These are phyloP conservation scores for Caenorhabditis virilis DNA, from an alignment of 2,888 invertebrate species.

Conservation along the genomic window DNA sequence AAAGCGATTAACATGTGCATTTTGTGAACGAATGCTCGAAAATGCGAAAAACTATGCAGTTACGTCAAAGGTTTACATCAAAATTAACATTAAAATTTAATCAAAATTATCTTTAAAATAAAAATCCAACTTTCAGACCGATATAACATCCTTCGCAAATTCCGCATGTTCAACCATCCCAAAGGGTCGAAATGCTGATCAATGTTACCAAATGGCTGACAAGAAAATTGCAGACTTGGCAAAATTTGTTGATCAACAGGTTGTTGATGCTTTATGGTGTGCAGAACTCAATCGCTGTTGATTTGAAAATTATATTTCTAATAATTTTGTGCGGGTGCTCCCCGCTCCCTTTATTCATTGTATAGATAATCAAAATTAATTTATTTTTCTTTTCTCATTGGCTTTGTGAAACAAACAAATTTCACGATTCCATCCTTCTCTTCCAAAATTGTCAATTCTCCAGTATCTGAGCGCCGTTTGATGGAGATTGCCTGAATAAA, in stretches of 20 bases:
- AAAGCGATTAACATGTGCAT: slow-evolving; percentile 57
- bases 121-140: slow-evolving; percentile 41
- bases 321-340: too few relatives aligned
- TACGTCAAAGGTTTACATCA: slow-evolving; percentile 52
- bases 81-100: too few relatives aligned
- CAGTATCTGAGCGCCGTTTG: slow-evolving; percentile 21
- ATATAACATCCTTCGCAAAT: slow-evolving; percentile 59
- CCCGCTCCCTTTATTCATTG: not conserved
- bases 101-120: too few relatives aligned
- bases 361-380: not conserved
- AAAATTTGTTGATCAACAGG: slow-evolving; percentile 62
- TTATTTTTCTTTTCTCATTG: too few relatives aligned
- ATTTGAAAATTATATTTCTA: not conserved
- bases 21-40: slow-evolving; percentile 60
- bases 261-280: slow-evolving; percentile 62
- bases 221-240: slow-evolving; percentile 59
- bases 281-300: slow-evolving; percentile 58
- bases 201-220: slow-evolving; percentile 60
- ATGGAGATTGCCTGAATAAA: not conserved
- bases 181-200: slow-evolving; percentile 47
- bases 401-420: slow-evolving; percentile 13
- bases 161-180: slow-evolving; percentile 47
- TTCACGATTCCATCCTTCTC: slow-evolving; percentile 19
- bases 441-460: slow-evolving; percentile 12
- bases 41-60: slow-evolving; percentile 62